Base-by-base conservation (phyloP, 2,888 invertebrate genomes). In the Cistogaster globosa region DNA sequence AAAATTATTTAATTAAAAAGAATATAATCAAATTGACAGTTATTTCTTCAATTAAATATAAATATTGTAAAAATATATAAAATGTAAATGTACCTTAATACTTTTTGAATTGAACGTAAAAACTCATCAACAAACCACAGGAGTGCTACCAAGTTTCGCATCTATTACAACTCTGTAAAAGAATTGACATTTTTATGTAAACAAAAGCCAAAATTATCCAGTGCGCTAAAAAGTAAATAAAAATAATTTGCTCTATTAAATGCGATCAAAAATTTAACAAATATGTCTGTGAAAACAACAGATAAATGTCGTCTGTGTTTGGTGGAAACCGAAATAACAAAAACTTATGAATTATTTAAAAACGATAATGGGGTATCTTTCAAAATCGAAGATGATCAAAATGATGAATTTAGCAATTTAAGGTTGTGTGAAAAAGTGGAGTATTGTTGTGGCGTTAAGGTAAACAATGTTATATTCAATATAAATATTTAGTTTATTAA, bases 361-460 rank as follows among this genome's bases (percentile, higher is more conserved):
- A 86, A 83, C 36, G 77, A 74, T 26, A 72, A 62, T 65, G 51
- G 71, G 9, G 58, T 71, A n/a, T 63, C 65, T 3, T 83, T 83
- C 36, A 83, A 83, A 67, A n/a, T 65, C 3, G 82, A 83, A 67
- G 53, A 20, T 11, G 45, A 55, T 22, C 55, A 76, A 36, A 58
- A 72, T 53, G 84, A 80, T 53, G 69, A 63, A 60, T 75, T 72
- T 58, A 74, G 60, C n/a, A 75, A 83, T 32, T 51, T 87, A 32
- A 76, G 78, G 22, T 74, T 88, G 14, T 51, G 20, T 58, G 87
- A 88, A 26, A 88, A 88, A 80, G 86, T 91, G 8, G 91, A 91
- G 79, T 87, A 87, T 36, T 91, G 91, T 36, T 90, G 89, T 69
- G 90, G 91, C 0, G 88, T 91, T 2, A 87, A 81, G 87, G 91